These are phyloP conservation scores for Caenorhabditis briggsae DNA, from an alignment of 1,140 invertebrate species.

Conservation along the genomic window DNA sequence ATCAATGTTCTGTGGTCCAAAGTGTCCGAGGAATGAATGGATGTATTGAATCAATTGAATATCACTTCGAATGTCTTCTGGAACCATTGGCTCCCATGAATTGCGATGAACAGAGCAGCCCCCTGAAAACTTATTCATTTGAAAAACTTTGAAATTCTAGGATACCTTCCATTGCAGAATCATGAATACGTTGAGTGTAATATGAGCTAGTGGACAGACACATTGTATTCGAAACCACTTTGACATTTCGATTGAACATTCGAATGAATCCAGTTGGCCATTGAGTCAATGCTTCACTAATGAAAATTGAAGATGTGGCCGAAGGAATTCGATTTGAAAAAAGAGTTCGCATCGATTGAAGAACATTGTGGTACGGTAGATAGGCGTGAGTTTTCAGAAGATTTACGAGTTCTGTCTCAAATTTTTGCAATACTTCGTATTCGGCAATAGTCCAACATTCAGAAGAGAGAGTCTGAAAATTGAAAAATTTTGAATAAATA, in stretches of 20 bases:
- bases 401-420: constrained; percentile 12
- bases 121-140: not conserved
- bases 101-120: not conserved
- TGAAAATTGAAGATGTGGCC: not conserved
- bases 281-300: not conserved
- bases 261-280: constrained; percentile 41
- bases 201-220: constrained; percentile 28
- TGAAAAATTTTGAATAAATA: not conserved
- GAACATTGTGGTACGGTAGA: constrained; percentile 22
- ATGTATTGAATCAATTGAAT: constrained; percentile 50
- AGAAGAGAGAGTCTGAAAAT: not conserved
- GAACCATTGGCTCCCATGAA: constrained; percentile 37
- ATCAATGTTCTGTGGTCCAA: constrained; percentile 55
- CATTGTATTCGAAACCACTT: constrained; percentile 30
- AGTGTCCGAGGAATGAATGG: constrained; percentile 27
- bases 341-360: constrained; percentile 12
- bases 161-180: constrained; percentile 34
- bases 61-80: constrained; percentile 50
- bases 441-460: constrained; percentile 1
- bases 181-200: constrained; percentile 44
- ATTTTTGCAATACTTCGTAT: constrained; percentile 11
- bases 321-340: not conserved
- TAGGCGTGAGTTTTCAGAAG: constrained; percentile 32
- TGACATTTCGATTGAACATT: constrained; percentile 13
- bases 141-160: not conserved